Conservation (phyloP, 2,113 vertebrate genomes). For the Pygoscelis adeliae region DNA sequence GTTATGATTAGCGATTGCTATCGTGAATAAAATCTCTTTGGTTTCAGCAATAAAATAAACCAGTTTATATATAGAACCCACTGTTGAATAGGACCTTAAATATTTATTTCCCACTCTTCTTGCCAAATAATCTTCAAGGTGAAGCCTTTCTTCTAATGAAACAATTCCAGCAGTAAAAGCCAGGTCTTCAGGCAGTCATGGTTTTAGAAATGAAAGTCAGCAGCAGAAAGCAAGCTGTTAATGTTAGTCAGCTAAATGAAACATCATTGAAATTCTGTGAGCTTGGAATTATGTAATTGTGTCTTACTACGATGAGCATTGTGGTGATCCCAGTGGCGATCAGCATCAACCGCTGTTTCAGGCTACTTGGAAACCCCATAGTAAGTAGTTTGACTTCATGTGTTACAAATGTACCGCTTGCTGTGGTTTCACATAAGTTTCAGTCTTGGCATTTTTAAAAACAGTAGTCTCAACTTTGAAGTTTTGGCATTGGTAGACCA, state of each 20-base stretch:
- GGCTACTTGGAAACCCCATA: rapidly evolving
- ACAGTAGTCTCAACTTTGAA: rapidly evolving
- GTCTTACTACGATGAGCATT: background rate
- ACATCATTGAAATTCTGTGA: background rate
- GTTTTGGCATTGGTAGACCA: background rate
- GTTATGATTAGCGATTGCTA: conserved; percentile 1
- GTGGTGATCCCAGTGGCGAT: background rate
- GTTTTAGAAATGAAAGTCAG: background rate
- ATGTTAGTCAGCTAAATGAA: background rate
- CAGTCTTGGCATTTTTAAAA: background rate
- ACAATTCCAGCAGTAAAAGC: background rate
- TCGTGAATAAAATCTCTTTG: background rate
- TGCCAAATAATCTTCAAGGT: conserved; percentile 34
- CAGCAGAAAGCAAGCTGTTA: background rate
- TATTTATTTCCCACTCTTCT: conserved; percentile 41
- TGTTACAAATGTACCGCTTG: background rate
- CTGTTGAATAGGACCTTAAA: conserved; percentile 33
- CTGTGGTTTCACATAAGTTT: background rate
- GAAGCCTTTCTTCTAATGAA: background rate
- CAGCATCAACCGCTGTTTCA: background rate
- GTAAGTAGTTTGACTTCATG: background rate
- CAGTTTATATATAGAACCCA: conserved; percentile 38
- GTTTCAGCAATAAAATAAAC: conserved; percentile 42
- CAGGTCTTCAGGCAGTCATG: background rate
- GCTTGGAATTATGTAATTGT: background rate